Conservation (phyloP, 1,140 invertebrate species). For the Gonioctena quinquepunctata region DNA sequence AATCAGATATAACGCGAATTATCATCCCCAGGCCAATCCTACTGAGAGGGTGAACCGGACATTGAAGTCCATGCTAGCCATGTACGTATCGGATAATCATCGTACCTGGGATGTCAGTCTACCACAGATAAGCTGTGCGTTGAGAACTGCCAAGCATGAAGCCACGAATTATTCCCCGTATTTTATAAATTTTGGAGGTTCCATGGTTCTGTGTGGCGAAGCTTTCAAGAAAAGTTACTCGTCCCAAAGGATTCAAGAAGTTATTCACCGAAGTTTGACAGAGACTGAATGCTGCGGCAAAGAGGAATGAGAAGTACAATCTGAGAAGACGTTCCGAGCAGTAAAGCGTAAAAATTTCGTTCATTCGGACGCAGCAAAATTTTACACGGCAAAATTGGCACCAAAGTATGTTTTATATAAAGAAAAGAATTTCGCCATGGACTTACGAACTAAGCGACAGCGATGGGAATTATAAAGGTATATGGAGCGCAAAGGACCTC, state of each 20-base stretch:
- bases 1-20: slow-evolving; percentile 33
- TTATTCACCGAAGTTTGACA: no score
- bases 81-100: slow-evolving; percentile 46
- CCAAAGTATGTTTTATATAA: no score
- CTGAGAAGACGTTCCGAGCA: no score
- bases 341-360: no score
- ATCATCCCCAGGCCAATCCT: slow-evolving; percentile 38
- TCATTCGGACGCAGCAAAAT: no score
- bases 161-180: slow-evolving; percentile 41
- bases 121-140: slow-evolving; percentile 34
- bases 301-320: no score
- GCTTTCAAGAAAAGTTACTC: neutral
- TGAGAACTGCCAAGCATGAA: slow-evolving; percentile 43
- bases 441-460: neutral
- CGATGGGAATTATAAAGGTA: neutral
- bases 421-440: slow-evolving; percentile 15
- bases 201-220: slow-evolving; percentile 19
- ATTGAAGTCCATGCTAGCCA: slow-evolving; percentile 38
- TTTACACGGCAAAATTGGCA: no score
- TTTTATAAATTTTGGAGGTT: slow-evolving; percentile 35
- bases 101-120: slow-evolving; percentile 45
- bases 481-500: slow-evolving; percentile 6
- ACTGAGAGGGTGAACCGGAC: slow-evolving; percentile 42
- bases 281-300: no score
- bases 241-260: no score